Evolutionary conservation across 2,888 invertebrate genomes (phyloP), one percentile per base, ranked within the genome.

Genomic region (Zhengitettix transpicula): DNA sequence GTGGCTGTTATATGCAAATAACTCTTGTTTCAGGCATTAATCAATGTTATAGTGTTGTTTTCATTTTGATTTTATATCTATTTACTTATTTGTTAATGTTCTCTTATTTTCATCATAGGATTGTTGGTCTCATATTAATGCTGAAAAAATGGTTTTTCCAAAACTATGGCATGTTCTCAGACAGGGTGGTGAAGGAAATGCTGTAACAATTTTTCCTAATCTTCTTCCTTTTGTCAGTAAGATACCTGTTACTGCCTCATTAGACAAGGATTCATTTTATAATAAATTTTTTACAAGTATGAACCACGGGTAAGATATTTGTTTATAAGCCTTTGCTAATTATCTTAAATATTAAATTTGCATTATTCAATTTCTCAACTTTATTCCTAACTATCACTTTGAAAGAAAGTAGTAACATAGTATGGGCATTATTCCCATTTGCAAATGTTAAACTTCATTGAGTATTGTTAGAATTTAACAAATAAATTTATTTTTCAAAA

Each of bases 181-280:
- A 64, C 79, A 79, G 67, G 89, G 86, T 57, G 91, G 88, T 0
- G 81, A 85, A 74, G 88, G 88, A 40, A 87, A 85, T 72, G 89
- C 90, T 10, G 74, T 77, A 58, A 77, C 81, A 10, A 79, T 92
- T 65, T 84, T 82, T 62, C 86, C 86, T 17, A 82, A 85, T 71
- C 71, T 94, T 60, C 73, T 91, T 59, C 89, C 90, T 11, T 76
- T 94, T 62, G 69, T 94, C 56, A 85, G 87, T 7, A 78, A 81
- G 66, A 74, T 89, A 65, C 84, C 85, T 9, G 71, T 73, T 16
- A 74, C 78, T 40, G 63, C 66, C n/a, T 63, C 64, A 15, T 66
- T 77, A 58, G 71, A 77, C 56, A 72, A 73, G 41, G 73, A 76
- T 16, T 57, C 17, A 16, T 83, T 89, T 66, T 84, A 83, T 66